Conservation (phyloP, 1,140 invertebrate species). For the Trypoxylus dichotomus region DNA sequence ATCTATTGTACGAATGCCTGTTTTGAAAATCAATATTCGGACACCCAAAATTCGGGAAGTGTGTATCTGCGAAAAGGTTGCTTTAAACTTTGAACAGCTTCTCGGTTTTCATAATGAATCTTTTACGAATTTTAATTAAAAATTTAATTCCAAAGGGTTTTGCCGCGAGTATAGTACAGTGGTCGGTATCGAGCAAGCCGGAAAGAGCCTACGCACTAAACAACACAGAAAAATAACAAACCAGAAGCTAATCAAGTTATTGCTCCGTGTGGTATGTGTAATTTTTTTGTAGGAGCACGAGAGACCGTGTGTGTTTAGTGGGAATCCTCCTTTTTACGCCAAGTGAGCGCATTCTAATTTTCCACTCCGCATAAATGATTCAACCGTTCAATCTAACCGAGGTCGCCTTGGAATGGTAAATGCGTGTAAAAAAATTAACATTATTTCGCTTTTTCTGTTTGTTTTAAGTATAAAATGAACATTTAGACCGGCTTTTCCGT, state of each 20-base stretch:
- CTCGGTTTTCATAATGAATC: neutral
- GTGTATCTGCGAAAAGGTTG: neutral
- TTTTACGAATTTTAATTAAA: constrained; percentile 1
- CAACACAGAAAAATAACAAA: neutral
- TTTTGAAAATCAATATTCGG: no score
- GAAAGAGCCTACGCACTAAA: neutral
- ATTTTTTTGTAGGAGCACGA: neutral
- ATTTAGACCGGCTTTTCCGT: neutral
- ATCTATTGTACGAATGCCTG: no score
- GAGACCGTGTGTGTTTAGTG: neutral
- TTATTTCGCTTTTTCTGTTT: neutral
- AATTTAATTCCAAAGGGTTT: neutral
- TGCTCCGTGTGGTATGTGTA: neutral
- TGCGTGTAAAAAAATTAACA: neutral
- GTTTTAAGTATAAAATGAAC: neutral
- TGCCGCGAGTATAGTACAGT: neutral
- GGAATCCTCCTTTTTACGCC: neutral
- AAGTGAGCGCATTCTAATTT: neutral
- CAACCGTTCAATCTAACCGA: neutral
- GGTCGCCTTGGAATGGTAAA: neutral
- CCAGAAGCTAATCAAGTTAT: constrained; percentile 2
- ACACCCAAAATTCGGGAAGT: neutral
- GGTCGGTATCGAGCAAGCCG: neutral
- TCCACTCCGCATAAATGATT: neutral
- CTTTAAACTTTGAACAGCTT: neutral